Evolutionary conservation across 2,797 vertebrate genomes (phyloP).

Genomic region (Mus caroli): DNA sequence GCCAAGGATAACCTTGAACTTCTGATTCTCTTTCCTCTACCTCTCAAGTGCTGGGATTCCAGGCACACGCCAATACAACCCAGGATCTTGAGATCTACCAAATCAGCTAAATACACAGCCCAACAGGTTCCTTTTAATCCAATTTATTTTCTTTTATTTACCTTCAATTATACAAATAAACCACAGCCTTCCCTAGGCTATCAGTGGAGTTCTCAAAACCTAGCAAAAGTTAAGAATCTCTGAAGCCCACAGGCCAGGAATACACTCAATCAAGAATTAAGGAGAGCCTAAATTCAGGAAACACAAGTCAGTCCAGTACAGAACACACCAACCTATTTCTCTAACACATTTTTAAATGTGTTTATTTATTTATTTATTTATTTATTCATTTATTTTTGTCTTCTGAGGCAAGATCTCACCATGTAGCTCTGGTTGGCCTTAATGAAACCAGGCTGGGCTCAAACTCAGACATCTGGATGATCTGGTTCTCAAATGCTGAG

Average conservation of each 20-base stretch:
- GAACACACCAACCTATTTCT: slow-evolving; percentile 27
- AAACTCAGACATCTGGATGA: background rate
- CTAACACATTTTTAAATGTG: too few species aligned
- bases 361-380: too few species aligned
- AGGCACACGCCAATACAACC: background rate
- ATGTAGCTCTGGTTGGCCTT: background rate
- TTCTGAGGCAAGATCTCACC: background rate
- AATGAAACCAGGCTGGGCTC: background rate
- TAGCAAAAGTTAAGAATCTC: slow-evolving; percentile 35
- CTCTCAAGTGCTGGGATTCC: background rate
- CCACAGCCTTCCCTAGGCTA: slow-evolving; percentile 13
- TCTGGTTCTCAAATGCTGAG: background rate
- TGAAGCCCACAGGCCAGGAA: background rate
- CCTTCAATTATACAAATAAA: slow-evolving; percentile 43
- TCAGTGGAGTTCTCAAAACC: background rate
- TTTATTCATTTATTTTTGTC: background rate
- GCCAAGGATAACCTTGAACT: background rate
- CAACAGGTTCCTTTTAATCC: slow-evolving; percentile 3
- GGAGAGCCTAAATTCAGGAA: slow-evolving; percentile 33
- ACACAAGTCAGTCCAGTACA: slow-evolving; percentile 42
- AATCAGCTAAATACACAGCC: background rate
- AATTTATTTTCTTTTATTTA: slow-evolving; percentile 33
- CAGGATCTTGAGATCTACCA: background rate
- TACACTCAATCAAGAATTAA: slow-evolving; percentile 10
- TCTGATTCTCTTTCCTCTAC: background rate